These are phyloP conservation scores for Phylloscopus whistleri DNA, from an alignment of 2,113 vertebrate genomes.

Conservation along the genomic window DNA sequence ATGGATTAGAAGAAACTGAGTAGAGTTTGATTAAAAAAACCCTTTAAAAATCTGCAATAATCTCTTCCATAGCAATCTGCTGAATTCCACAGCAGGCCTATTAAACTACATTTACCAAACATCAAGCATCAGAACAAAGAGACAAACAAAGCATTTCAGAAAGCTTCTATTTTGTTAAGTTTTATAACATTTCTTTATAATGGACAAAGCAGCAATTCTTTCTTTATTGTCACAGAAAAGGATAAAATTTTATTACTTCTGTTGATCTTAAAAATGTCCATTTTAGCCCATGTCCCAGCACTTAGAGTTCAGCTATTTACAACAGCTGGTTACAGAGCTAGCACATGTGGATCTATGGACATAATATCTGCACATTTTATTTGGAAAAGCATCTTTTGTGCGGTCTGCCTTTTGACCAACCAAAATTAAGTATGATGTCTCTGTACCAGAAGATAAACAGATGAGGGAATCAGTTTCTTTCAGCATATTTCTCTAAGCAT, in stretches of 20 bases:
- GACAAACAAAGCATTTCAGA: neutral
- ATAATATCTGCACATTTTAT: neutral
- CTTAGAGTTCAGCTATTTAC: neutral
- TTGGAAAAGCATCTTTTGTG: neutral
- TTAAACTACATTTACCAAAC: neutral
- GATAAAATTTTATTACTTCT: neutral
- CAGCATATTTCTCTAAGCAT: neutral
- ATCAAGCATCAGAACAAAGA: neutral
- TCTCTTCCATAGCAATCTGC: neutral
- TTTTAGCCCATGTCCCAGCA: neutral
- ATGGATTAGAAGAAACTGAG: neutral
- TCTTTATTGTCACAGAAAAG: neutral
- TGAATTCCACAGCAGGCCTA: neutral
- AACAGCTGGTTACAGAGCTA: neutral
- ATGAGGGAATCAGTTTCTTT: neutral
- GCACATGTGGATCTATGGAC: neutral
- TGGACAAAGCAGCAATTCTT: neutral
- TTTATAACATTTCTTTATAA: neutral
- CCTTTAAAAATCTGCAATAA: neutral
- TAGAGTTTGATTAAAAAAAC: neutral
- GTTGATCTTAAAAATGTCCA: neutral
- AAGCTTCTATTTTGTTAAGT: neutral
- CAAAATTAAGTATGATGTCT: neutral
- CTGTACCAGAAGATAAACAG: neutral
- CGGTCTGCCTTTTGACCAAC: neutral